Base-by-base conservation (phyloP, 2,797 vertebrate species). In the Aphelocoma californica region DNA sequence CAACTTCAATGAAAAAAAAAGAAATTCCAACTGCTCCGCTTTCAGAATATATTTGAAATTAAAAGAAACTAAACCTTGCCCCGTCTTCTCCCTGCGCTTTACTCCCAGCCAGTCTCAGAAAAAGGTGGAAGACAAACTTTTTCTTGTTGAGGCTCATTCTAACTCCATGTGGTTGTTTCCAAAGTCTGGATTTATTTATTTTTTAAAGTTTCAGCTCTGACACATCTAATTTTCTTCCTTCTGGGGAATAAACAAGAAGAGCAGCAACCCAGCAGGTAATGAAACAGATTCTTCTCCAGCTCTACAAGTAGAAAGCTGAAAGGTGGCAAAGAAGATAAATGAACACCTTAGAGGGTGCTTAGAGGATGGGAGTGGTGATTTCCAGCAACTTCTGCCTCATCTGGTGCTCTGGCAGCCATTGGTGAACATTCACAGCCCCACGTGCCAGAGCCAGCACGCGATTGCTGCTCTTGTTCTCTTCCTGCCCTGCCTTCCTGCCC, bases 191-290 rank as follows among this genome's bases (percentile, higher is more conserved):
- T 69, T 50, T 62, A 31, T 58, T 65, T 12, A 12, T 56, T 51
- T 53, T 44, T 29, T 53, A 2, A 45, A 61, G 14, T 51, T 86
- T 66, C 50, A 81, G 40, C n/a, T 92, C 60, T 80, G 64, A n/a
- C 60, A 82, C 5, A 3, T 69, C 47, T 62, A 1, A 36, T 77
- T 87, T 72, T 72, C 62, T 56, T 86, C 83, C 60, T 95, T 88
- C 75, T 25, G 40, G 74, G 45, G 53, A 84, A 79, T 32, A 86
- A 95, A 81, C 58, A 90, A 56, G 72, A 86, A 57, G 40, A 89
- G 54, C 81, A 71, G 60, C 72, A 90, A n/a, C 61, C 57, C 70
- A 75, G 40, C 32, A 82, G 28, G 65, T 34, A 53, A 65, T 4
- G 8, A 70, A 86, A 69, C 4, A 62, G 61, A 57, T 81, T 75